Conservation (phyloP, 2,797 vertebrate species). For the Rhinoraja longicauda region DNA sequence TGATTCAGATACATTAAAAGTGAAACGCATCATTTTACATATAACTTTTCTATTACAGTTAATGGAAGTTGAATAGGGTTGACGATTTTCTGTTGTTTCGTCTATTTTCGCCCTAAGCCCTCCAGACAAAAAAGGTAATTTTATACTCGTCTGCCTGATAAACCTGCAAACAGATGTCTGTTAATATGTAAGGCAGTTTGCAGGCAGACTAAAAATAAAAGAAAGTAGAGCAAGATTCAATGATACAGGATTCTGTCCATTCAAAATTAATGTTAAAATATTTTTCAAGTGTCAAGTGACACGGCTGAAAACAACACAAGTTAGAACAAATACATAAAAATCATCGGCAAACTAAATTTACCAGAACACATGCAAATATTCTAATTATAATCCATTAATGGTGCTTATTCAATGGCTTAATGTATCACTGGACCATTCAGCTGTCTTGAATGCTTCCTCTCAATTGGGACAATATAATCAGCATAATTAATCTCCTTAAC, state of each 20-base stretch:
- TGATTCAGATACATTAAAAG: too few relatives aligned
- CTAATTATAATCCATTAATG: neutral
- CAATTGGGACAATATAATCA: neutral
- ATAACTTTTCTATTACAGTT: neutral
- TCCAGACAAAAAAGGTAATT: neutral
- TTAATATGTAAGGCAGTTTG: neutral
- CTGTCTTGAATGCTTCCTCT: neutral
- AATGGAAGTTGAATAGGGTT: neutral
- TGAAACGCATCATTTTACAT: neutral
- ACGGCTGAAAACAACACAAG: neutral
- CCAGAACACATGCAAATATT: neutral
- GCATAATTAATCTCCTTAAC: neutral
- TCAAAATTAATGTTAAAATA: neutral
- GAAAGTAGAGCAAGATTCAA: neutral
- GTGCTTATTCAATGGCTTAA: neutral
- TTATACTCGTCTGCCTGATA: neutral
- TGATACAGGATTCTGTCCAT: neutral
- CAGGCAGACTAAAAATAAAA: neutral
- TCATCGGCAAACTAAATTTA: constrained; percentile 5
- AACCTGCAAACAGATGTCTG: neutral
- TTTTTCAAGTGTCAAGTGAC: neutral
- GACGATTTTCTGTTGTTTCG: neutral
- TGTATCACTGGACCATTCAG: neutral
- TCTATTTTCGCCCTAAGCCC: neutral
- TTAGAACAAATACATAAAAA: neutral